Conservation (phyloP, 2,113 vertebrate species). For the Microcebus murinus region DNA sequence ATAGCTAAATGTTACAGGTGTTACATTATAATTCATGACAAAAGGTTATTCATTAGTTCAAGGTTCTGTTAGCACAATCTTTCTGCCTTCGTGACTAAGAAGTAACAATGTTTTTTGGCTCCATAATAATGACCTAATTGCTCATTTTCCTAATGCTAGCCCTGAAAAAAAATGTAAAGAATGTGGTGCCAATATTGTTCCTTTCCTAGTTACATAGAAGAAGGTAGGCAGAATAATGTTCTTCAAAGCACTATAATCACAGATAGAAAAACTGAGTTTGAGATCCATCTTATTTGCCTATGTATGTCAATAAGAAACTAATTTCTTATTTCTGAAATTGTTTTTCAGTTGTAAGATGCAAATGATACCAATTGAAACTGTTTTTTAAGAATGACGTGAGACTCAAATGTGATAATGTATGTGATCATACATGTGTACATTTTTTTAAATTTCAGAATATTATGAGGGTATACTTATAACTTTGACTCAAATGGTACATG, state of each 20-base stretch:
- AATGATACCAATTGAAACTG: not conserved
- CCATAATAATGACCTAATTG: slow-evolving; percentile 23
- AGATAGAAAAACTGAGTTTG: not conserved
- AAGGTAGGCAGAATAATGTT: not conserved
- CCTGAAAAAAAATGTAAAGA: not conserved
- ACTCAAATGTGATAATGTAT: not conserved
- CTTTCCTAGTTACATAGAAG: not conserved
- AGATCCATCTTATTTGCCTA: not conserved
- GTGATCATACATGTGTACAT: not conserved
- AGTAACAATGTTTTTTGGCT: not conserved
- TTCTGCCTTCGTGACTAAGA: slow-evolving; percentile 46
- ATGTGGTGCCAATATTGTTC: not conserved
- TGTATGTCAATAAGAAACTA: not conserved
- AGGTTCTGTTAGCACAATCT: slow-evolving; percentile 40
- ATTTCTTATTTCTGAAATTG: not conserved
- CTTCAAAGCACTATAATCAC: not conserved
- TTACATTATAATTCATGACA: slow-evolving; percentile 49
- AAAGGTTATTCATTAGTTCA: slow-evolving; percentile 59
- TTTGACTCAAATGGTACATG: no score
- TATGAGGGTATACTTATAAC: no score
- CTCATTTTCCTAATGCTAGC: slow-evolving; percentile 8
- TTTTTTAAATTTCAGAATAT: not conserved
- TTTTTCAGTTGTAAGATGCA: not conserved
- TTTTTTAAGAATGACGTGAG: not conserved
- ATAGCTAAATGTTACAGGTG: slow-evolving; percentile 66